These are phyloP conservation scores for Cyaniris semiargus DNA, from an alignment of 2,888 invertebrate species.

Conservation along the genomic window DNA sequence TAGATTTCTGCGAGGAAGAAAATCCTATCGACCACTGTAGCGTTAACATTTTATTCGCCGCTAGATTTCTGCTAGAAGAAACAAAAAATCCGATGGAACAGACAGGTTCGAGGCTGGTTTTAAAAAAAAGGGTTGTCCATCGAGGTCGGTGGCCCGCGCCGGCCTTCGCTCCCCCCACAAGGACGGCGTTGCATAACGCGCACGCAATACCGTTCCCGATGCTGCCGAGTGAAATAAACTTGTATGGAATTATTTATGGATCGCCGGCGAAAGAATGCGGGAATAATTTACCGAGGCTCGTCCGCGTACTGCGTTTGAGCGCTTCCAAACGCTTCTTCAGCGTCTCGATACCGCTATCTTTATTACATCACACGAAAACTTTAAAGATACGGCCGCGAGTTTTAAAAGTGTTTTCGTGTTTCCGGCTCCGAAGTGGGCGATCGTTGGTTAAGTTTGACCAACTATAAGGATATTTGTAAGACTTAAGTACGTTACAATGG, in stretches of 20 bases:
- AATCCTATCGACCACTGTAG: neutral
- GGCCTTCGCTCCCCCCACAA: conserved; percentile 71
- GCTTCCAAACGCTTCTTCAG: conserved; percentile 16
- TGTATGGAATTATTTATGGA: conserved; percentile 34
- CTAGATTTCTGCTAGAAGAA: conserved; percentile 7
- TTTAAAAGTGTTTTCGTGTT: conserved; percentile 24
- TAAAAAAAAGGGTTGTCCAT: conserved; percentile 47
- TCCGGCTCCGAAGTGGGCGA: conserved; percentile 14
- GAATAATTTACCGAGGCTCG: conserved; percentile 26
- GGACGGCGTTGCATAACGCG: conserved; percentile 77
- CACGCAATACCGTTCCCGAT: conserved; percentile 68
- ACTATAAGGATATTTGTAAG: neutral
- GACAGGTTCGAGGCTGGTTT: conserved; percentile 39
- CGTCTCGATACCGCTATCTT: conserved; percentile 24
- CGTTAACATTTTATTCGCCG: neutral
- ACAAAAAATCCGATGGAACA: neutral
- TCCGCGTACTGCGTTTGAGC: neutral
- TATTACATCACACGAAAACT: conserved; percentile 17
- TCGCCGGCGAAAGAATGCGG: conserved; percentile 28
- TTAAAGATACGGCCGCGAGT: neutral
- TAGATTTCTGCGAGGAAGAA: neutral
- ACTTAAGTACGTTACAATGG: neutral
- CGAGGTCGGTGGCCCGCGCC: conserved; percentile 66
- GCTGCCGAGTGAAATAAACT: conserved; percentile 40
- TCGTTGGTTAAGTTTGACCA: neutral